Conservation (phyloP, 37 sponge, comb jelly and placozoan genomes). For the Geodia barretti region DNA sequence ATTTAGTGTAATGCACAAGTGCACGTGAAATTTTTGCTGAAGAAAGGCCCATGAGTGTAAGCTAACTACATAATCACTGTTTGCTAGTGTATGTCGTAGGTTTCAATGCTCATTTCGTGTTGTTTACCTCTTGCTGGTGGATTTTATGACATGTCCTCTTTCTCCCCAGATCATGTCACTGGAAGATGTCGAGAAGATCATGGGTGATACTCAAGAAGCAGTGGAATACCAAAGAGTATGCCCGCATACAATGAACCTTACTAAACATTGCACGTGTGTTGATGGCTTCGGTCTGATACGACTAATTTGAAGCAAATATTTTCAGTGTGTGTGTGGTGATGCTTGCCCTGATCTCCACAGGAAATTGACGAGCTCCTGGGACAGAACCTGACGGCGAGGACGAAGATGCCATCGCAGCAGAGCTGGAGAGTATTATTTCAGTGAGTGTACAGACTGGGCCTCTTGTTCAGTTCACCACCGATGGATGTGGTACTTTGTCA, state of each 20-base stretch:
- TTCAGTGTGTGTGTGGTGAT: neutral
- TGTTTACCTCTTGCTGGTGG: too few species aligned
- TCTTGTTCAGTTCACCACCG: neutral
- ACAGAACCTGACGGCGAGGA: slow-evolving; percentile 85
- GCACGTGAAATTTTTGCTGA: too few species aligned
- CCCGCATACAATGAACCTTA: neutral
- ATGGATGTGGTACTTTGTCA: neutral
- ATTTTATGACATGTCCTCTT: too few species aligned
- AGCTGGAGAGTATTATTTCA: slow-evolving; percentile 73
- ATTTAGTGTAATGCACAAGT: too few species aligned
- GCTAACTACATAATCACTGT: neutral
- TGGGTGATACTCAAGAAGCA: slow-evolving; percentile 96
- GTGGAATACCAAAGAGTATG: slow-evolving; percentile 94
- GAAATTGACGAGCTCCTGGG: slow-evolving; percentile 94
- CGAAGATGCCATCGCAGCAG: slow-evolving; percentile 84
- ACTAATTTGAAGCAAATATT: slow-evolving; percentile 1
- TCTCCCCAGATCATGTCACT: slow-evolving; percentile 85
- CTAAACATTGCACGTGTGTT: too few species aligned
- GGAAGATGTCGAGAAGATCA: slow-evolving; percentile 95
- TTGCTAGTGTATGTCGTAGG: too few species aligned
- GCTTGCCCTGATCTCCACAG: slow-evolving; percentile 11
- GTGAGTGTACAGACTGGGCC: slow-evolving; percentile 19
- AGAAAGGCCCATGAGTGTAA: neutral
- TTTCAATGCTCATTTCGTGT: too few species aligned
- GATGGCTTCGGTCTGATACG: too few species aligned